Conservation (phyloP, 2,797 vertebrate species). For the Botia almorhae region DNA sequence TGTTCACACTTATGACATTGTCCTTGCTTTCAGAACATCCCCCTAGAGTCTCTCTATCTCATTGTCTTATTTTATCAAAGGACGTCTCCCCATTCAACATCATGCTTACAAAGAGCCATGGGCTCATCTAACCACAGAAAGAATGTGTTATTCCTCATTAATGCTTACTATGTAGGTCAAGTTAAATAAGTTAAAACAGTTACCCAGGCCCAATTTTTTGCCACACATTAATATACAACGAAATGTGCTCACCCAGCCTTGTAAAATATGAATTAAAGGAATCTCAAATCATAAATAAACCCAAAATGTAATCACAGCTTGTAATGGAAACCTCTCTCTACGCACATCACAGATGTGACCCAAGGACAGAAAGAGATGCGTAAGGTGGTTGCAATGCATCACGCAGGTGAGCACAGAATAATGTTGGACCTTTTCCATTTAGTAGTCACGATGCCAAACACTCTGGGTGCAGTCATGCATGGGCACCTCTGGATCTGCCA, state of each 20-base stretch:
- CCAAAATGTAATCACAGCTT: constrained; percentile 26
- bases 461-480: constrained; percentile 42
- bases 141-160: constrained; percentile 7
- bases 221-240: constrained; percentile 2
- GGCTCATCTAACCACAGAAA: constrained; percentile 38
- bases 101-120: constrained; percentile 42
- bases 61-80: constrained; percentile 29
- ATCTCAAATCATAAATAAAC: constrained; percentile 27
- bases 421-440: constrained; percentile 43
- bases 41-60: constrained; percentile 8
- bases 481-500: constrained; percentile 50
- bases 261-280: constrained; percentile 28
- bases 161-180: constrained; percentile 29
- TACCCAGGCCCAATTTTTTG: constrained; percentile 13
- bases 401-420: constrained; percentile 38
- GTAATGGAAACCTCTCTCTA: constrained; percentile 10
- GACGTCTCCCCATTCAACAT: constrained; percentile 54
- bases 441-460: constrained; percentile 40
- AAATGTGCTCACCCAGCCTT: neutral
- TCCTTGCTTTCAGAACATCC: constrained; percentile 34
- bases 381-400: constrained; percentile 17
- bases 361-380: constrained; percentile 11
- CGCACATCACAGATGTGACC: constrained; percentile 8
- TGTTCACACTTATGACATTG: constrained; percentile 29
- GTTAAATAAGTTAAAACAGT: neutral